phyloP scores from a whole-genome alignment of 2,888 invertebrate species.

The Polydrusus pterygomalis region DNA sequence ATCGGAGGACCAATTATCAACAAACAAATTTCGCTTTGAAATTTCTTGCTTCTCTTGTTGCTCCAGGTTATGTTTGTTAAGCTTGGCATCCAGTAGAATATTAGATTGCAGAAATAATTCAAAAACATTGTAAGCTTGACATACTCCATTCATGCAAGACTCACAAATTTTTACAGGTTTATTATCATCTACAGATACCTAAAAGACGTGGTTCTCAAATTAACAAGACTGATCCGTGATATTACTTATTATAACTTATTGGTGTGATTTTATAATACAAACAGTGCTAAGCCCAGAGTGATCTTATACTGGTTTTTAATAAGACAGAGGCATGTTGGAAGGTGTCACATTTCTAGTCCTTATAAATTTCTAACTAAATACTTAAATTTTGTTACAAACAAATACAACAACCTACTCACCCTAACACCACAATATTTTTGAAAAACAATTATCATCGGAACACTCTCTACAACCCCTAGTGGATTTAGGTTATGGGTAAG shows the following conservation, averaged over 20 bases:
- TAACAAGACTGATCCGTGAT: too few species aligned
- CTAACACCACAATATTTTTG: neutral
- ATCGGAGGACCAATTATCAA: neutral
- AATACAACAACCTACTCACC: neutral
- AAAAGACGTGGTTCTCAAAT: neutral
- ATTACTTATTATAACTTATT: too few species aligned
- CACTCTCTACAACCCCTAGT: neutral
- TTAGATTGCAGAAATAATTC: neutral
- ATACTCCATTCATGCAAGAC: neutral
- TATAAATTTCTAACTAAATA: too few species aligned
- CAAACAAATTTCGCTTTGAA: neutral
- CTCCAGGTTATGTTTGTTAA: neutral
- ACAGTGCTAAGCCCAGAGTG: too few species aligned
- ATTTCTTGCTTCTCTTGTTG: neutral
- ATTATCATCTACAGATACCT: neutral
- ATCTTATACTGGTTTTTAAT: too few species aligned
- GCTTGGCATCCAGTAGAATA: neutral
- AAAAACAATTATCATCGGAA: neutral
- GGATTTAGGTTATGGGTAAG: neutral
- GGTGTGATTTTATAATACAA: too few species aligned
- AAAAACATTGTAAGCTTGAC: neutral
- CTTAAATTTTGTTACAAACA: too few species aligned
- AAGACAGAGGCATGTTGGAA: too few species aligned
- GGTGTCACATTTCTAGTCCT: too few species aligned
- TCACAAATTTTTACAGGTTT: constrained; percentile 1